Evolutionary conservation across 2,888 invertebrate genomes (phyloP).

Genomic region (Operophtera brumata): DNA sequence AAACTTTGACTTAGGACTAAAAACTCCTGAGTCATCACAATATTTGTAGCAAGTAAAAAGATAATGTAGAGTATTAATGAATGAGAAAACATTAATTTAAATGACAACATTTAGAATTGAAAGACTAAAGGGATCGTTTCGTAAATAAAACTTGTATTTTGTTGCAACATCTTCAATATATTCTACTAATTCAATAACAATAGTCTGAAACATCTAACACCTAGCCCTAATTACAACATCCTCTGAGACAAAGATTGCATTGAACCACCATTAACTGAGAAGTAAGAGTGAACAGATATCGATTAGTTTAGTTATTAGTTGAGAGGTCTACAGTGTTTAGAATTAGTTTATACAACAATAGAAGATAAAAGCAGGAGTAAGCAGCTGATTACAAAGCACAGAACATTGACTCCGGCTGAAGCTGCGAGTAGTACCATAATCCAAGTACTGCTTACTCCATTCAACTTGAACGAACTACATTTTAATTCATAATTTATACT

Average conservation of each 20-base stretch:
- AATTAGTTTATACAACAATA: constrained; percentile 68
- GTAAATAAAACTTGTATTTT: constrained; percentile 71
- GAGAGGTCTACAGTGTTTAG: constrained; percentile 69
- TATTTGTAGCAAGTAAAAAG: constrained; percentile 59
- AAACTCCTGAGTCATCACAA: constrained; percentile 77
- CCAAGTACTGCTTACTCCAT: constrained; percentile 67
- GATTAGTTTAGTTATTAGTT: constrained; percentile 63
- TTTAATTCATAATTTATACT: constrained; percentile 50
- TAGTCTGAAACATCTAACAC: constrained; percentile 59
- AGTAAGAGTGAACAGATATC: constrained; percentile 61
- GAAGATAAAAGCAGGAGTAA: constrained; percentile 72
- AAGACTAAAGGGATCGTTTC: constrained; percentile 52
- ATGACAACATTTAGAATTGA: constrained; percentile 55
- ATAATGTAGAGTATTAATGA: constrained; percentile 50
- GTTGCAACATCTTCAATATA: constrained; percentile 77
- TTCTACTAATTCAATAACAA: constrained; percentile 74
- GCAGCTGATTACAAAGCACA: constrained; percentile 51
- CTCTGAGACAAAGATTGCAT: constrained; percentile 78
- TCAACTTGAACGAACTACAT: constrained; percentile 63
- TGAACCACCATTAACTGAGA: constrained; percentile 72
- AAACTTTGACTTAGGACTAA: constrained; percentile 50
- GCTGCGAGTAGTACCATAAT: constrained; percentile 9
- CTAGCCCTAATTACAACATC: constrained; percentile 59
- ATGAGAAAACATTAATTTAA: constrained; percentile 62
- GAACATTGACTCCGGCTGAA: constrained; percentile 14